Evolutionary conservation across 2,888 invertebrate genomes (phyloP), one percentile per base, ranked within the genome.

Genomic region (Stenurella melanura): DNA sequence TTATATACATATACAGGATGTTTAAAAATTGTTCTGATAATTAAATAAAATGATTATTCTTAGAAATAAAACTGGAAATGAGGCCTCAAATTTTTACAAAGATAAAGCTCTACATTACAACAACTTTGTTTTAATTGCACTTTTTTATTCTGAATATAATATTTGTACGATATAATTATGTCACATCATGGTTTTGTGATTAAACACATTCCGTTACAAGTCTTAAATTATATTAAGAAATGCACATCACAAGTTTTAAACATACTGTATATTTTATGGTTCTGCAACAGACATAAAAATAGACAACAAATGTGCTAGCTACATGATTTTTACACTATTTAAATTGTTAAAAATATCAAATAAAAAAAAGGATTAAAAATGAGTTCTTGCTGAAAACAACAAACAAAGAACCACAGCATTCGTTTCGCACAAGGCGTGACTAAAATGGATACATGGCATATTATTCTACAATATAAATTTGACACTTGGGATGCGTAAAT

Each of bases 261-360:
- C 50, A 50, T n/a, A 50, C 50, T n/a, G 50, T 50, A 50, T 50
- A 50, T 50, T n/a, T 50, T n/a, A n/a, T 15, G 15, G 15, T 34
- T 34, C 30, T 50, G 50, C n/a, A n/a, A 7, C n/a, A 50, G 15
- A 50, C 50, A 50, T 15, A n/a, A 50, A 50, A 50, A 50, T 50
- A n/a, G 50, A n/a, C n/a, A 50, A 50, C n/a, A n/a, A n/a, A 50
- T 50, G n/a, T 50, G n/a, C 30, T 34, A n/a, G 50, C n/a, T 50
- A 50, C n/a, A 50, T 15, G 50, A 50, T n/a, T n/a, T 50, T 50
- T 50, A 50, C n/a, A 15, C 6, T 50, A 50, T n/a, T 50, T 50
- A n/a, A n/a, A 50, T n/a, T n/a, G 15, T 15, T 34, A 42, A 11
- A 12, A 12, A 42, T 42, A 15, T 4, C n/a, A 50, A 50, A n/a